Evolutionary conservation across 2,888 invertebrate species (phyloP), one percentile per base, ranked within the genome.

Genomic region (Lottia gigantea): DNA sequence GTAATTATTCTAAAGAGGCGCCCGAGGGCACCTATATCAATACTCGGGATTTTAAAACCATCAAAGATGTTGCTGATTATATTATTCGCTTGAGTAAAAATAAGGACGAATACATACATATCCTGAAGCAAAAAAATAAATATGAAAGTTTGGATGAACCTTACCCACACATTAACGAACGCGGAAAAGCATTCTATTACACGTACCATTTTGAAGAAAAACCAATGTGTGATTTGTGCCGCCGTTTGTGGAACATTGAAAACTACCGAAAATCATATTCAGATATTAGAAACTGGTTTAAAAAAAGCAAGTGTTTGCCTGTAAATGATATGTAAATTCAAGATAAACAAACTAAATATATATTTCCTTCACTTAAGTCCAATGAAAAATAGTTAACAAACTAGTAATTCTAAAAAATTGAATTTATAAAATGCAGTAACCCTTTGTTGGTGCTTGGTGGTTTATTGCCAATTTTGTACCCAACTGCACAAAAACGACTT

Each of bases 251-350:
- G 55, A 55, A 55, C 55, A 16, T 55, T 55, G 19, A 19, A 19
- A 55, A 66, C 7, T 66, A 66, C 25, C 45, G 23, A 15, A 66
- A 66, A 46, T n/a, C 46, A 11, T 66, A 66, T 46, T 23, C 23
- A 19, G 47, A 66, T 26, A 66, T 66, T 26, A 25, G 7, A 3
- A 4, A 19, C 6, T 66, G 66, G 66, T 66, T 46, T 19, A 46
- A 23, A 12, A 64, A n/a, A 8, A n/a, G 25, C 40, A 12, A 16
- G 40, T 64, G 64, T 26, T 26, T n/a, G 12, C 26, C 14, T 25
- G 31, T 15, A 26, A 55, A n/a, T 55, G 55, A 55, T n/a, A n/a
- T n/a, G n/a, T n/a, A n/a, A n/a, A n/a, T n/a, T n/a, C n/a, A n/a
- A n/a, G n/a, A n/a, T n/a, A n/a, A n/a, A n/a, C n/a, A n/a, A n/a